Conservation (phyloP, 2,888 invertebrate species). For the Melangyna quadrimaculata region DNA sequence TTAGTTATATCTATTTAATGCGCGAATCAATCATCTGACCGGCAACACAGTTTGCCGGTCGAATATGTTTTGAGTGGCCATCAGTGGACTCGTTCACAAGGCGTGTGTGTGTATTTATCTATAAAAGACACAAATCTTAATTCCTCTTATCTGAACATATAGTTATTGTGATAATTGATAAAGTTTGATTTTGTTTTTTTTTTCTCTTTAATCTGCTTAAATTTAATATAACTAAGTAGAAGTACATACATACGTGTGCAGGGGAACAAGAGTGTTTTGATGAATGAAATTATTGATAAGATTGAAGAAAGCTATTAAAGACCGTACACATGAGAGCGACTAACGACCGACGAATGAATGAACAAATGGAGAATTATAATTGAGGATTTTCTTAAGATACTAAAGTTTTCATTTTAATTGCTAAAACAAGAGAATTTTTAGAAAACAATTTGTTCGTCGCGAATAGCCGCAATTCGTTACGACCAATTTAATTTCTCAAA, state of each 20-base stretch:
- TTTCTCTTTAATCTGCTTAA: background rate
- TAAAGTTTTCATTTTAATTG: no score
- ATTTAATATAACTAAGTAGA: no score
- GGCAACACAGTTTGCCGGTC: background rate
- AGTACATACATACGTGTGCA: conserved; percentile 34
- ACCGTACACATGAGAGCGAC: no score
- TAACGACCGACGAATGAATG: no score
- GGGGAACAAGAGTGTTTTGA: conserved; percentile 44
- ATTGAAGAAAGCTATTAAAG: conserved; percentile 2
- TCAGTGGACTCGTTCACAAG: conserved; percentile 4
- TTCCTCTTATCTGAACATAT: conserved; percentile 31
- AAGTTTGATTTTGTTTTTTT: background rate
- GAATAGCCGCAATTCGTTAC: no score
- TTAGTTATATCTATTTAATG: conserved; percentile 34
- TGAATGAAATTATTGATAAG: conserved; percentile 36
- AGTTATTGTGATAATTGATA: conserved; percentile 38
- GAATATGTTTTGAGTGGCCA: conserved; percentile 22
- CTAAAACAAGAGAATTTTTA: no score
- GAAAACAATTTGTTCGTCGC: no score
- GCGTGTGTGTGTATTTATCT: conserved; percentile 48
- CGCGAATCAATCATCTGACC: conserved; percentile 32
- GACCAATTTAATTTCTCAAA: no score
- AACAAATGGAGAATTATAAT: no score
- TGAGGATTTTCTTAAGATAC: no score
- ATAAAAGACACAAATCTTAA: conserved; percentile 59